These are phyloP conservation scores for Dorcus hopei DNA, from an alignment of 2,888 invertebrate genomes.

Conservation along the genomic window DNA sequence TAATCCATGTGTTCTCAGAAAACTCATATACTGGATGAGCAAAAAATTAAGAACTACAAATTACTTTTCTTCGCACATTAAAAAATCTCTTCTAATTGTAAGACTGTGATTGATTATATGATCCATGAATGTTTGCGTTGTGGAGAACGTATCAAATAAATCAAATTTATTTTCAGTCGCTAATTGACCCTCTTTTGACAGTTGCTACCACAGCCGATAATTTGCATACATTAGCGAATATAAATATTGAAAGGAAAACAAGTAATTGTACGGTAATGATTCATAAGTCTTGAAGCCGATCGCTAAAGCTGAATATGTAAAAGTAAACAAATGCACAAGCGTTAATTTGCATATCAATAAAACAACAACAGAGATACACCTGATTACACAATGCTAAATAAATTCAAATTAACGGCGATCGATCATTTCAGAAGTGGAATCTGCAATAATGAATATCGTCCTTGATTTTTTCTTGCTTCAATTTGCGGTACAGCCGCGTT, in stretches of 20 bases:
- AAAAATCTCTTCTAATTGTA: too few relatives aligned
- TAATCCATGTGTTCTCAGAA: too few relatives aligned
- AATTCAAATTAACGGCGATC: neutral
- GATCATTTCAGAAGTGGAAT: constrained; percentile 9
- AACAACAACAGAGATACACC: neutral
- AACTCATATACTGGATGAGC: too few relatives aligned
- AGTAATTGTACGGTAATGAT: constrained; percentile 2
- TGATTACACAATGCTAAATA: constrained; percentile 1
- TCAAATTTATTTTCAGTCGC: too few relatives aligned
- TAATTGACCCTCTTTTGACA: too few relatives aligned
- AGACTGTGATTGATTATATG: too few relatives aligned
- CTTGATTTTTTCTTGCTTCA: constrained; percentile 18
- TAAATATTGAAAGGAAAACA: neutral
- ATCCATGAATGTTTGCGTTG: too few relatives aligned
- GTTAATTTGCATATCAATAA: constrained; percentile 1
- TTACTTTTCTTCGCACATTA: too few relatives aligned
- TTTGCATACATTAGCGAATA: constrained; percentile 1
- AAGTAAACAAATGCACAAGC: neutral
- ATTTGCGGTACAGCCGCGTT: constrained; percentile 19
- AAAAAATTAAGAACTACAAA: too few relatives aligned
- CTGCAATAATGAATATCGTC: constrained; percentile 23
- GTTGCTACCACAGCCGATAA: neutral
- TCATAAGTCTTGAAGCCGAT: neutral
- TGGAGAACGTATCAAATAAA: too few relatives aligned
- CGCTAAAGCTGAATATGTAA: neutral